Percentiles rank a stretch among this genome's conserved stretches.
Evolutionary conservation across 2,113 vertebrate species (phyloP).

Genomic region (Spea multiplicata): DNA sequence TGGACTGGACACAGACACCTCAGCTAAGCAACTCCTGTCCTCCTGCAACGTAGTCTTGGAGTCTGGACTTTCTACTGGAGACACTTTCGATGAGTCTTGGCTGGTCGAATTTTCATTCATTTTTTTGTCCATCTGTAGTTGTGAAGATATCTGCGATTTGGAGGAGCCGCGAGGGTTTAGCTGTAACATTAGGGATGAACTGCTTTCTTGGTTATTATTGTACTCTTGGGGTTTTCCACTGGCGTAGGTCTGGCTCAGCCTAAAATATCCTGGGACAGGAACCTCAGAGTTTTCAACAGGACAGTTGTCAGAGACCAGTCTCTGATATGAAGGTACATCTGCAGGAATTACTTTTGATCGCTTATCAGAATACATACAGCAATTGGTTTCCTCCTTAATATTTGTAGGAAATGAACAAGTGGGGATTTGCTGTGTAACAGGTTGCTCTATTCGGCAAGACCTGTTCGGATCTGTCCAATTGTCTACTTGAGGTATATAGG

Average conservation of each 20-base stretch:
- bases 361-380: conserved; percentile 99
- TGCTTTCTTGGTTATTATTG: conserved; percentile 82
- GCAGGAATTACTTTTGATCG: conserved; percentile 88
- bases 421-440: conserved; percentile 90
- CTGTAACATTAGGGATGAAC: conserved; percentile 90
- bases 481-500: conserved; percentile 98
- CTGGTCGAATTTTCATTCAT: conserved; percentile 75
- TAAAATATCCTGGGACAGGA: conserved; percentile 98
- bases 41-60: conserved; percentile 79
- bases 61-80: conserved; percentile 82
- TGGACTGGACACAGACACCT: conserved; percentile 88
- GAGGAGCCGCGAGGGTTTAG: conserved; percentile 85
- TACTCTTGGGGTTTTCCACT: conserved; percentile 92
- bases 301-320: conserved; percentile 85
- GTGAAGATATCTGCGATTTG: conserved; percentile 85
- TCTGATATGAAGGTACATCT: conserved; percentile 88
- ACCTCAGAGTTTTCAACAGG: conserved; percentile 93
- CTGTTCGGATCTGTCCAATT: conserved; percentile 95
- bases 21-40: conserved; percentile 81
- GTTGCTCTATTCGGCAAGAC: conserved; percentile 93
- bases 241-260: conserved; percentile 96
- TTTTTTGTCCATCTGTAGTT: conserved; percentile 87
- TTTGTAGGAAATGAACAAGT: conserved; percentile 94
- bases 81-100: conserved; percentile 78
- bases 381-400: conserved; percentile 98